Percentiles rank a stretch among this genome's conserved stretches.
phyloP scores from a whole-genome alignment of 2,888 invertebrate species.

The Argynnis bischoffii region DNA sequence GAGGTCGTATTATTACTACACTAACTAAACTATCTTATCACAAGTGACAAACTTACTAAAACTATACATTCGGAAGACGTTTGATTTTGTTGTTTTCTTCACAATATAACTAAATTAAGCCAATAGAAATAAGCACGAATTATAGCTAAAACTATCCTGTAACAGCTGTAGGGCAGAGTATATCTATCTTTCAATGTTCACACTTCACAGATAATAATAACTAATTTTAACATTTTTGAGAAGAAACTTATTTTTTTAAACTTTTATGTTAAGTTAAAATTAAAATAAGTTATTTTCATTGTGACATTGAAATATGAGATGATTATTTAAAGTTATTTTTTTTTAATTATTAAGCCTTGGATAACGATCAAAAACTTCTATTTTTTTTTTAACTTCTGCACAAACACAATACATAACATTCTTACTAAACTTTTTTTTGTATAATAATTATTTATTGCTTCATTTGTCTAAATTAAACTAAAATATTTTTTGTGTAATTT shows the following conservation, averaged over 20 bases:
- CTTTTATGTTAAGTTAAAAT: neutral
- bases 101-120: slow-evolving; percentile 26
- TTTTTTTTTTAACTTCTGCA: too few relatives aligned
- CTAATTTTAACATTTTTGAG: neutral
- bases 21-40: slow-evolving; percentile 21
- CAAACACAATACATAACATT: too few relatives aligned
- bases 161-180: slow-evolving; percentile 38
- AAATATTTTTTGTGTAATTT: slow-evolving; percentile 10
- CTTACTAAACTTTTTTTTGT: neutral
- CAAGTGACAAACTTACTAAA: slow-evolving; percentile 27
- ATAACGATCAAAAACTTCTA: neutral
- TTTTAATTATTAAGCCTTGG: slow-evolving; percentile 5
- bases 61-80: slow-evolving; percentile 42
- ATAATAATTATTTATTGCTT: neutral
- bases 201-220: slow-evolving; percentile 8
- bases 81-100: slow-evolving; percentile 44
- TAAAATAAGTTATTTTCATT: slow-evolving; percentile 3
- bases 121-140: slow-evolving; percentile 23
- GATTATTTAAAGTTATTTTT: slow-evolving; percentile 4
- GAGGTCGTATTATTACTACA: neutral
- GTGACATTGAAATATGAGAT: neutral
- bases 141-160: slow-evolving; percentile 33
- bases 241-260: neutral
- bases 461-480: slow-evolving; percentile 8
- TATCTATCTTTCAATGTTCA: slow-evolving; percentile 4